Base-by-base conservation (phyloP, 2,888 invertebrate species). In the Ectemnius lituratus region DNA sequence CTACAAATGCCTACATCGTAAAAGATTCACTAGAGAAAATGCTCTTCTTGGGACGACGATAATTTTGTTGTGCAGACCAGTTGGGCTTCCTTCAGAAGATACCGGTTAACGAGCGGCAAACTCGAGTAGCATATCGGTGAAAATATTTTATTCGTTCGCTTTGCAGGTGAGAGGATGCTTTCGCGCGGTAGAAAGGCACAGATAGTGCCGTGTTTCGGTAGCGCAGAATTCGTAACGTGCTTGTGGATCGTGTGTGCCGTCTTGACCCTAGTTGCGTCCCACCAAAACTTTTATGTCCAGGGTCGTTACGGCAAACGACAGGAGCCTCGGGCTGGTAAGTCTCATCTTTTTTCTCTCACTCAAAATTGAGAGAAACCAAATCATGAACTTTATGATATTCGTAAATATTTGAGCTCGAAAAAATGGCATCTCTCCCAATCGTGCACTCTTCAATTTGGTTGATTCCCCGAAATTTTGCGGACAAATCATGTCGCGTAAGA, bases 261-360 rank as follows among this genome's bases (percentile, higher is more conserved):
- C 23, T 73, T 82, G 52, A 84, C 84, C n/a, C 74, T 84, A 28
- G 85, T 84, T 2, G 83, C 83, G 3, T 81, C 85, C 8, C 82
- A 85, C 62, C 78, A 83, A 58, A 81, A 80, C 62, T 88, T 88
- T 73, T 85, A 87, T 80, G 73, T 79, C 37, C 81, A 81, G 58
- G 80, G 84, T 57, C 85, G 87, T 4, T 88, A 86, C 65, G 88
- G 88, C 4, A 89, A 89, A 73, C 84, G 88, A 5, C 79, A 81
- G 37, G 85, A 85, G 59, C 70, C 81, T 23, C 73, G 62, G 52
- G 65, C 67, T 58, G 75, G 87, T 87, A 65, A 83, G 85, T 83
- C 23, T 3, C 20, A 52, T 11, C 13, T 47, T 8, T 8, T 58
- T 16, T 46, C 5, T 47, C 67, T 46, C 18, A 23, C 13, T 11